Evolutionary conservation across 2,888 invertebrate species (phyloP), one percentile per base, ranked within the genome.

Genomic region (Limnephilus rhombicus): DNA sequence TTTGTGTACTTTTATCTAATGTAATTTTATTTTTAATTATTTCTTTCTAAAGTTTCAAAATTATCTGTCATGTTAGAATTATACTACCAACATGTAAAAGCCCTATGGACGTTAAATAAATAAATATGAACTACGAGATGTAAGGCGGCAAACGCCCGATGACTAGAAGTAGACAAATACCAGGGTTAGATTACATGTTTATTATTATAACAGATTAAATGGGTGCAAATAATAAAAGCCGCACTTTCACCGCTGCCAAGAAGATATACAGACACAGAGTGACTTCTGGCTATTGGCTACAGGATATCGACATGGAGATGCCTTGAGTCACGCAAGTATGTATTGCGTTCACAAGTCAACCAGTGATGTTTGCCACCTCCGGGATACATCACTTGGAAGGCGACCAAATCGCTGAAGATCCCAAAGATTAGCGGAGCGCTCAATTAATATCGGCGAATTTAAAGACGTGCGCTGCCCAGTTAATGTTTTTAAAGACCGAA

Each of bases 371-470:
- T 13, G 80, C 45, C 80, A 89, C 80, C 88, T 88, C 88, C 18
- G 85, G 45, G 24, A 86, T 86, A n/a, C 86, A 80, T 89, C 88
- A 80, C 88, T 89, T 80, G 88, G 88, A 89, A 89, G 88, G 18
- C 41, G 88, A 89, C 80, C 88, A 41, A 80, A 41, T 89, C 88
- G 53, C 87, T 53, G 31, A 87, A 87, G n/a, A 87, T 87, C 53
- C n/a, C 88, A 18, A 34, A 89, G 88, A 89, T 89, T 34, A 37
- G 34, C 80, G 37, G 37, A 80, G 88, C 80, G 88, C 80, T 89
- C 88, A 89, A 89, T 89, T 89, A 68, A 89, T 89, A 89, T 37
- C 31, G 88, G 88, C 18, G 80, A 89, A 89, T 89, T 89, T 37
- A 4, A 88, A 88, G 80, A 31, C 37, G 45, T 53, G 31, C 49